Evolutionary conservation across 64 coral and sea anemone species (phyloP).

Genomic region (Catalaphyllia jardinei): DNA sequence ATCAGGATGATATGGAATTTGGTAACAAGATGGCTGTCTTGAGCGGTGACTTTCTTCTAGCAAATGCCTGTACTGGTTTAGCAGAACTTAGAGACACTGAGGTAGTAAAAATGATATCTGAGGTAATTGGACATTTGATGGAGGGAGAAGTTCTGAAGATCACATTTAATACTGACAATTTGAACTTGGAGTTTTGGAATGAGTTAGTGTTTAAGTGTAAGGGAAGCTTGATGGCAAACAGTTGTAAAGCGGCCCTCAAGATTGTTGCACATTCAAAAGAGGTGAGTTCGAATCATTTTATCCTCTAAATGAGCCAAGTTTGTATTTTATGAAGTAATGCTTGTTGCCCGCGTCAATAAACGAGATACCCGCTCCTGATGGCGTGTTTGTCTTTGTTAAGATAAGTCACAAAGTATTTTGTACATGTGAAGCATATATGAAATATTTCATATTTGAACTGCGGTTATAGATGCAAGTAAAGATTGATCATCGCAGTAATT

Average conservation of each 20-base stretch:
- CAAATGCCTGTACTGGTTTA: constrained; percentile 88
- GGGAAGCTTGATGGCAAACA: constrained; percentile 84
- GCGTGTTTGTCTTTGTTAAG: too few relatives aligned
- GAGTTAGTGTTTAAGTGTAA: constrained; percentile 48
- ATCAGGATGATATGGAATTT: constrained; percentile 84
- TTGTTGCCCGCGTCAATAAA: too few relatives aligned
- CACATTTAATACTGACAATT: constrained; percentile 29
- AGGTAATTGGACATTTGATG: constrained; percentile 63
- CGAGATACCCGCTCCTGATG: too few relatives aligned
- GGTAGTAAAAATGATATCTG: constrained; percentile 79
- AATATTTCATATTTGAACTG: too few relatives aligned
- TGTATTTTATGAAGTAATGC: not conserved
- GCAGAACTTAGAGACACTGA: constrained; percentile 82
- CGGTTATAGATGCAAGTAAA: too few relatives aligned
- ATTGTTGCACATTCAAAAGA: constrained; percentile 68
- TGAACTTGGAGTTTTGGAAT: constrained; percentile 68
- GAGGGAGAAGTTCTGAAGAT: constrained; percentile 57
- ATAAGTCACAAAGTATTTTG: too few relatives aligned
- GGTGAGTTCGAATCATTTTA: constrained; percentile 12
- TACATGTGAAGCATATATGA: too few relatives aligned
- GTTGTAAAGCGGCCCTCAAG: constrained; percentile 84
- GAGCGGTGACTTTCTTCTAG: constrained; percentile 91
- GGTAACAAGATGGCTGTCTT: constrained; percentile 90
- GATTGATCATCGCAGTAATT: too few relatives aligned
- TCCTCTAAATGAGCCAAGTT: not conserved